Percentiles rank a stretch among this genome's conserved stretches.
Conservation (phyloP, 2,888 invertebrate species). For the Ctenicera cuprea region DNA sequence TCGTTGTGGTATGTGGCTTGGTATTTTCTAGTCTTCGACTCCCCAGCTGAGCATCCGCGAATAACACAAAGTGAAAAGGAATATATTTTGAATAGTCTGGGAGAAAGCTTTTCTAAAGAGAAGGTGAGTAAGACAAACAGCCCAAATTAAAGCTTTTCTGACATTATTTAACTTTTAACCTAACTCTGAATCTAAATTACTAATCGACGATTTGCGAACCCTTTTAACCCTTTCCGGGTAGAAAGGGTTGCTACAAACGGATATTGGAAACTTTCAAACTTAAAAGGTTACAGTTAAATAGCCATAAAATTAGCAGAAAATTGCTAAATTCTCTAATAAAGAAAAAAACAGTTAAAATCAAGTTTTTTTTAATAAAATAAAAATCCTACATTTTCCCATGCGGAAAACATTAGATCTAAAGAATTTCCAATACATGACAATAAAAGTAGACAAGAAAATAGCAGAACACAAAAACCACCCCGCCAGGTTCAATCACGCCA, state of each 20-base stretch:
- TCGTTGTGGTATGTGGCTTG: conserved; percentile 81
- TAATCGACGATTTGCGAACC: no score
- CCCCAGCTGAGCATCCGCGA: conserved; percentile 80
- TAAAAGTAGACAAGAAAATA: conserved; percentile 6
- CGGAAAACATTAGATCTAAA: no score
- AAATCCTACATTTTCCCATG: no score
- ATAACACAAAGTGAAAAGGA: conserved; percentile 77
- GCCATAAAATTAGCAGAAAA: no score
- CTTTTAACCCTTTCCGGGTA: no score
- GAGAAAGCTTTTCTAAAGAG: conserved; percentile 69
- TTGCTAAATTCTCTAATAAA: no score
- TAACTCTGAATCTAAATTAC: no score
- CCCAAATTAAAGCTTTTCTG: not conserved
- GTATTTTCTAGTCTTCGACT: conserved; percentile 78
- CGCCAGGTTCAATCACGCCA: conserved; percentile 26
- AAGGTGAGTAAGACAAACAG: conserved; percentile 60
- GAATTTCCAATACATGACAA: not conserved
- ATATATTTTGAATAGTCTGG: conserved; percentile 76
- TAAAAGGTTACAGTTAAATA: no score
- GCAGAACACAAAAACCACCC: conserved; percentile 1
- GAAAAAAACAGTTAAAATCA: no score
- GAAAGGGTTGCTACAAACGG: no score
- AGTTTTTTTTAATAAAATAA: no score
- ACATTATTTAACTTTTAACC: not conserved
- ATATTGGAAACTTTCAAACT: no score